These are phyloP conservation scores for Caenorhabditis auriculariae DNA, from an alignment of 2,888 invertebrate species.

Conservation along the genomic window DNA sequence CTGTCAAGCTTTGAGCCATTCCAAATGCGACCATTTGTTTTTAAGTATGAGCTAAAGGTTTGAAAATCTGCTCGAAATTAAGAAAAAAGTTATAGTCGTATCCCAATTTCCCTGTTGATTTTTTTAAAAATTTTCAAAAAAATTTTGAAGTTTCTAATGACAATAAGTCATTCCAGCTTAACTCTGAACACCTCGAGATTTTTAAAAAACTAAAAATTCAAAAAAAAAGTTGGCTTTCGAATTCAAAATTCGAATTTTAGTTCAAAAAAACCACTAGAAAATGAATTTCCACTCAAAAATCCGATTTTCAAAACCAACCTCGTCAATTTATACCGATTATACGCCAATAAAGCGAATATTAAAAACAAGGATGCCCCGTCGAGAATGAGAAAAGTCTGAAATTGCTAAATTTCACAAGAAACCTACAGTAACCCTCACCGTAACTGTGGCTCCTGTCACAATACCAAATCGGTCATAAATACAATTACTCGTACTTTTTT, in stretches of 20 bases:
- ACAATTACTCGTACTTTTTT: constrained; percentile 11
- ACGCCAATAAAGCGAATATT: constrained; percentile 5
- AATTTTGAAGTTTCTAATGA: too few relatives aligned
- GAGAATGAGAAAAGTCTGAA: constrained; percentile 2
- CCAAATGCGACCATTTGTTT: too few relatives aligned
- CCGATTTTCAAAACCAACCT: constrained; percentile 3
- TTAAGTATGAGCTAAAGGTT: too few relatives aligned
- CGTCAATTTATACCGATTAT: constrained; percentile 10
- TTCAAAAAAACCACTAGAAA: not conserved
- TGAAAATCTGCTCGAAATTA: too few relatives aligned
- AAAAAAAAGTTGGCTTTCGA: not conserved
- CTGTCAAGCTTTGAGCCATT: too few relatives aligned
- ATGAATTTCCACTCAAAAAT: not conserved
- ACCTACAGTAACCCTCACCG: not conserved
- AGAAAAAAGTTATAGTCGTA: too few relatives aligned
- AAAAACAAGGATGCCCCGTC: constrained; percentile 2
- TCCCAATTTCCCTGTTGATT: too few relatives aligned
- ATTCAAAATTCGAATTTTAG: not conserved
- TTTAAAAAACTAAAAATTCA: not conserved
- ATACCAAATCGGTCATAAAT: constrained; percentile 7
- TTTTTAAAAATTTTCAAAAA: too few relatives aligned
- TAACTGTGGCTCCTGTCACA: constrained; percentile 7
- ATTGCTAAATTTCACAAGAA: not conserved
- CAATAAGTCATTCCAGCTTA: too few relatives aligned
- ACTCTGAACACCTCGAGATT: too few relatives aligned